phyloP scores from a whole-genome alignment of 1,140 invertebrate species.

The Macrobrachium rosenbergii region DNA sequence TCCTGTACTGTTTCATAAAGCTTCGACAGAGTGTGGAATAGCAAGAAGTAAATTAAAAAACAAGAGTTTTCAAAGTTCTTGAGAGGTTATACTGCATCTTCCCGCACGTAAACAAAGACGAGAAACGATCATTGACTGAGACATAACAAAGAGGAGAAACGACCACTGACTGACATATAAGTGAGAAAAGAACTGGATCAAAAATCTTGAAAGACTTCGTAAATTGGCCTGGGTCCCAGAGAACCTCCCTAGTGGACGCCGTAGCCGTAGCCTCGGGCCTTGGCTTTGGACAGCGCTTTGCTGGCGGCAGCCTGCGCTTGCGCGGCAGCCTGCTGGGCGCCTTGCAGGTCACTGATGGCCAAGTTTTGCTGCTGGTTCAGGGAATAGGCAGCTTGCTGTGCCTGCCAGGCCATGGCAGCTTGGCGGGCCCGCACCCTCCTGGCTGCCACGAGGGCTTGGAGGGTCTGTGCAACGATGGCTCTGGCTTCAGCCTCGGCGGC shows the following conservation, averaged over 20 bases:
- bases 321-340: conserved; percentile 35
- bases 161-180: too few relatives aligned
- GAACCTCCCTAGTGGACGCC: neutral
- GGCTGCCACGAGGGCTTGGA: conserved; percentile 35
- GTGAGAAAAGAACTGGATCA: too few relatives aligned
- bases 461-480: conserved; percentile 41
- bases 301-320: conserved; percentile 41
- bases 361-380: conserved; percentile 40
- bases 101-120: too few relatives aligned
- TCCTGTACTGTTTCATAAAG: too few relatives aligned
- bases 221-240: too few relatives aligned
- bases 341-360: conserved; percentile 37
- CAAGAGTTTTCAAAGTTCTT: too few relatives aligned
- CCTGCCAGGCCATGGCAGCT: conserved; percentile 46
- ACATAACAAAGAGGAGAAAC: too few relatives aligned
- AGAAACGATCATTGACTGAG: too few relatives aligned
- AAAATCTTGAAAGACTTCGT: too few relatives aligned
- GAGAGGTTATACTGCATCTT: too few relatives aligned
- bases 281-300: conserved; percentile 41
- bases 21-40: too few relatives aligned
- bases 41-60: too few relatives aligned
- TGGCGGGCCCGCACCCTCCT: conserved; percentile 14
- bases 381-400: conserved; percentile 33
- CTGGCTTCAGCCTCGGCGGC: conserved; percentile 56
- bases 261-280: conserved; percentile 1